These are phyloP conservation scores for Propithecus perrieri DNA, from an alignment of 2,797 vertebrate genomes.

Conservation along the genomic window DNA sequence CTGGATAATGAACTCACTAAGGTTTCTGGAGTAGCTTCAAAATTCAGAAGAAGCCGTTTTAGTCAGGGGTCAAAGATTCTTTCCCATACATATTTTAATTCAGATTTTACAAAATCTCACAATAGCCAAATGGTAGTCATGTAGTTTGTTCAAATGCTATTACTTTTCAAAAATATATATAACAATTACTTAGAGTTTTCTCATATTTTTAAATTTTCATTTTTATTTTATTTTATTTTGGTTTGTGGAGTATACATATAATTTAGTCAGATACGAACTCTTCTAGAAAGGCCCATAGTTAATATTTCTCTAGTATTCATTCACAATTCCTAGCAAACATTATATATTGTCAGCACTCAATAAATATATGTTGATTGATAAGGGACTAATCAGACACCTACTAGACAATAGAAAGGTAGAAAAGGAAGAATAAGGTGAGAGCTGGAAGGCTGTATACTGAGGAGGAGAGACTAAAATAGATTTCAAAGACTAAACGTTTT, in stretches of 20 bases:
- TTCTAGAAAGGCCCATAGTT: background rate
- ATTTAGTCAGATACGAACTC: background rate
- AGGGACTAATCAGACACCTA: background rate
- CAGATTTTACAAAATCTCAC: background rate
- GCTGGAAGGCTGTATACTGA: background rate
- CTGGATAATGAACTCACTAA: background rate
- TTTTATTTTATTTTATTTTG: background rate
- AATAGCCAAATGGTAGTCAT: background rate
- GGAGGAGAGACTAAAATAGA: background rate
- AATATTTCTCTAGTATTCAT: background rate
- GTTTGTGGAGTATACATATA: background rate
- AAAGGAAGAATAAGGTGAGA: background rate
- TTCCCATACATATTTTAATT: background rate
- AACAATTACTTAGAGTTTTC: background rate
- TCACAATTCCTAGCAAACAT: background rate
- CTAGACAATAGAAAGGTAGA: background rate
- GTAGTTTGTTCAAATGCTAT: background rate
- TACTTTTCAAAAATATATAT: background rate
- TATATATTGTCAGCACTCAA: background rate
- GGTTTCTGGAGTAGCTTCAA: background rate
- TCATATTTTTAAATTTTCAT: background rate
- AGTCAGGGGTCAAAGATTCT: background rate
- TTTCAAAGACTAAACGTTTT: background rate
- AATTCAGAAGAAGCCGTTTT: background rate
- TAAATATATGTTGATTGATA: background rate